Conservation (phyloP, 2,113 vertebrate species). For the Lepidothrix coronata region DNA sequence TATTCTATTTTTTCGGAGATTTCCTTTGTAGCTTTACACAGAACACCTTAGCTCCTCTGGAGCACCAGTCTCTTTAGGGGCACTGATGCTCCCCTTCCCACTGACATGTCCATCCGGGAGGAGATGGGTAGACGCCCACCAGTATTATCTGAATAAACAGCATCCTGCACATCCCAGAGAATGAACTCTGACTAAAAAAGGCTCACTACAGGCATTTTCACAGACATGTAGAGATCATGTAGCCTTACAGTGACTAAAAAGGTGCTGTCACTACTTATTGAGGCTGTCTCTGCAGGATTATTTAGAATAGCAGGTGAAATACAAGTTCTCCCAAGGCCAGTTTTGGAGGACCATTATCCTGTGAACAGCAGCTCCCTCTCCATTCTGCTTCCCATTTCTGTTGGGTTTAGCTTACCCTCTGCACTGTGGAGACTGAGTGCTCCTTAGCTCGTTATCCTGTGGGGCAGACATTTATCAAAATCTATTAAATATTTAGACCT, state of each 20-base stretch:
- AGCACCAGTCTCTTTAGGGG: neutral
- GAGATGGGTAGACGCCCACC: neutral
- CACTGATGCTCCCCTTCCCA: neutral
- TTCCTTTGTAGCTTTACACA: neutral
- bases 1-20: neutral
- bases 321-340: neutral
- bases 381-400: neutral
- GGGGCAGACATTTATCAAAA: neutral
- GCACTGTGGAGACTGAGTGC: neutral
- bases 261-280: neutral
- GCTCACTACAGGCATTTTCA: neutral
- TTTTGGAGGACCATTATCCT: neutral
- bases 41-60: neutral
- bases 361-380: neutral
- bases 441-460: neutral
- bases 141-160: neutral
- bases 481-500: slow-evolving; percentile 62
- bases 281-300: neutral
- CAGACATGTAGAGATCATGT: neutral
- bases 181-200: neutral
- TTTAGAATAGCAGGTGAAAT: neutral
- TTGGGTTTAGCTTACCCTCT: slow-evolving; percentile 1
- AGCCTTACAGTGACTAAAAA: neutral
- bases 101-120: neutral
- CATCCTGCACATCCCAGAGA: neutral